phyloP scores from a whole-genome alignment of 2,888 invertebrate species.

The Listrodromus nycthemerus region DNA sequence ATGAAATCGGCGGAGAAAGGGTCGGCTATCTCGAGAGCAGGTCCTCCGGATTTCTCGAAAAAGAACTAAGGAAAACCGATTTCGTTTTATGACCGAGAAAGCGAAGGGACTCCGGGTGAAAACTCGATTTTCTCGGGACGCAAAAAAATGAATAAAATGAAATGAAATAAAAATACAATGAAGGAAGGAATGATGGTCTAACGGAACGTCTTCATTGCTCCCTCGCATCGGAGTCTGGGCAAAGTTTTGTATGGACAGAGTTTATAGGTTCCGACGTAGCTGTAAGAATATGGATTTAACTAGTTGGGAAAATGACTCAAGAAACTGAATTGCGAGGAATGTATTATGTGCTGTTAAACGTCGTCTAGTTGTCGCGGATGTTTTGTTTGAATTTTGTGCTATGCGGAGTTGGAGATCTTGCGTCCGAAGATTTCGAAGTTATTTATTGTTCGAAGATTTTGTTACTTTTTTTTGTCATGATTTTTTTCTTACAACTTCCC shows the following conservation, averaged over 20 bases:
- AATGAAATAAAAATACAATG: conserved; percentile 10
- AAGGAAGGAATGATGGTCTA: conserved; percentile 45
- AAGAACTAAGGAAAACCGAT: conserved; percentile 59
- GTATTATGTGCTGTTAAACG: conserved; percentile 20
- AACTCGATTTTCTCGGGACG: conserved; percentile 53
- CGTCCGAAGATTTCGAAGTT: background rate
- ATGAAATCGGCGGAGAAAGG: conserved; percentile 28
- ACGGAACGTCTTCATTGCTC: conserved; percentile 50
- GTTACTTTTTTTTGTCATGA: background rate
- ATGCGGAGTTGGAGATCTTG: background rate
- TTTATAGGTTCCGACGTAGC: conserved; percentile 45
- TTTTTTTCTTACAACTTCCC: background rate
- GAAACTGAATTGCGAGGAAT: conserved; percentile 9
- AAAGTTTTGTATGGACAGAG: conserved; percentile 51
- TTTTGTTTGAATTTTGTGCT: background rate
- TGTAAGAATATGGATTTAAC: conserved; percentile 6
- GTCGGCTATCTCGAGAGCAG: conserved; percentile 44
- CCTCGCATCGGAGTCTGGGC: conserved; percentile 35
- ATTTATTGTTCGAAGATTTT: background rate
- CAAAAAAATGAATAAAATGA: conserved; percentile 28
- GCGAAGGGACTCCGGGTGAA: conserved; percentile 49
- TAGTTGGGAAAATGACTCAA: background rate
- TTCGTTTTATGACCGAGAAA: conserved; percentile 57
- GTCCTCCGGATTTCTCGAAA: conserved; percentile 17
- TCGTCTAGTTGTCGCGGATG: background rate